phyloP scores from a whole-genome alignment of 2,113 vertebrate species.

The Athene noctua region DNA sequence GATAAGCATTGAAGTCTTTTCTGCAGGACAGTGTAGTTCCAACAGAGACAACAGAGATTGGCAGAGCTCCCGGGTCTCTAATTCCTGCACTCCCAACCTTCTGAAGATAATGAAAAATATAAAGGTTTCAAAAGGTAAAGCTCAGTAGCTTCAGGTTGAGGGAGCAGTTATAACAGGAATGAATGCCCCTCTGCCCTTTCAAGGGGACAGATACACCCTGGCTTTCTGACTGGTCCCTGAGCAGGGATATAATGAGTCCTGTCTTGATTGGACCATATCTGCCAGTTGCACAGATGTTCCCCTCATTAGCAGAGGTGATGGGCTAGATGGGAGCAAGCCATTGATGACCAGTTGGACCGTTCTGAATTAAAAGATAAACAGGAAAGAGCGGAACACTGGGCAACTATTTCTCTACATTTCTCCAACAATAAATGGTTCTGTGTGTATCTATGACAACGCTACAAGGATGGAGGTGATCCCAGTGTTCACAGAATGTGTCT shows the following conservation, averaged over 20 bases:
- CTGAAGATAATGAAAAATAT: background rate
- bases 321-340: background rate
- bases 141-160: background rate
- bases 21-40: background rate
- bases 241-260: background rate
- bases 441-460: constrained; percentile 53
- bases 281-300: background rate
- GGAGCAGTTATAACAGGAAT: background rate
- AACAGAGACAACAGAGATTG: background rate
- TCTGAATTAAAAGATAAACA: background rate
- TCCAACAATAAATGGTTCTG: background rate
- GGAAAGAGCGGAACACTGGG: constrained; percentile 39
- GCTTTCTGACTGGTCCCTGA: background rate
- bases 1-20: background rate
- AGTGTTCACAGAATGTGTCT: background rate
- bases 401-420: background rate
- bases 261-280: background rate
- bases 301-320: background rate
- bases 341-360: background rate
- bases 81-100: background rate
- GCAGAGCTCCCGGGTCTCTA: background rate
- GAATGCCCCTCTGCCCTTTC: background rate
- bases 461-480: background rate
- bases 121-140: background rate
- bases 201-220: background rate